A percentile compares a stretch with the other conserved stretches of the same genome.
These are phyloP conservation scores for Pristis pectinata DNA, from an alignment of 2,797 vertebrate genomes.

Conservation along the genomic window DNA sequence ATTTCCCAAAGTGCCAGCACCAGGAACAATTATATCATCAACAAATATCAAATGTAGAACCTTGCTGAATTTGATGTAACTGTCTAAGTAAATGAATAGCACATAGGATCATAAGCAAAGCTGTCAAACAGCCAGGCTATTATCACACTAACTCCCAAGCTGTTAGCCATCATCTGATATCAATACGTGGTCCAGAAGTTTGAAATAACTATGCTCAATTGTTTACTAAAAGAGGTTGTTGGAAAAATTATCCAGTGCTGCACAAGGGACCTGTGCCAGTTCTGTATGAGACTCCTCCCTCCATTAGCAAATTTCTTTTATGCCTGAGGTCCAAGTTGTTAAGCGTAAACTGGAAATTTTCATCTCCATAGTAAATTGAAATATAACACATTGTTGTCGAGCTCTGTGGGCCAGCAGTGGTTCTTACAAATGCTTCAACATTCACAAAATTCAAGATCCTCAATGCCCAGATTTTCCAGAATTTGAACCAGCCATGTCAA, in stretches of 20 bases:
- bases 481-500: background rate
- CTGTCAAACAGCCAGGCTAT: background rate
- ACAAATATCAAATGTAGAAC: background rate
- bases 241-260: too few relatives aligned
- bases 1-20: background rate
- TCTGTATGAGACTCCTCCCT: too few relatives aligned
- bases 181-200: background rate
- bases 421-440: background rate
- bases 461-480: background rate
- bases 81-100: background rate
- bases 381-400: background rate
- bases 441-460: background rate
- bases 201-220: background rate
- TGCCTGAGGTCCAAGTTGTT: too few relatives aligned
- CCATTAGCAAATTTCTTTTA: too few relatives aligned
- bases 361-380: background rate
- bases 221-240: background rate
- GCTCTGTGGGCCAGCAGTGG: background rate
- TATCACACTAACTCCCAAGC: background rate
- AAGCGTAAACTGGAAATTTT: background rate
- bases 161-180: background rate
- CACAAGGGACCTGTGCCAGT: too few relatives aligned
- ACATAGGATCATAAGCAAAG: background rate
- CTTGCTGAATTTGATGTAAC: background rate
- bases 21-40: background rate